Evolutionary conservation across 2,888 invertebrate genomes (phyloP), one percentile per base, ranked within the genome.

Genomic region (Stenurella melanura): DNA sequence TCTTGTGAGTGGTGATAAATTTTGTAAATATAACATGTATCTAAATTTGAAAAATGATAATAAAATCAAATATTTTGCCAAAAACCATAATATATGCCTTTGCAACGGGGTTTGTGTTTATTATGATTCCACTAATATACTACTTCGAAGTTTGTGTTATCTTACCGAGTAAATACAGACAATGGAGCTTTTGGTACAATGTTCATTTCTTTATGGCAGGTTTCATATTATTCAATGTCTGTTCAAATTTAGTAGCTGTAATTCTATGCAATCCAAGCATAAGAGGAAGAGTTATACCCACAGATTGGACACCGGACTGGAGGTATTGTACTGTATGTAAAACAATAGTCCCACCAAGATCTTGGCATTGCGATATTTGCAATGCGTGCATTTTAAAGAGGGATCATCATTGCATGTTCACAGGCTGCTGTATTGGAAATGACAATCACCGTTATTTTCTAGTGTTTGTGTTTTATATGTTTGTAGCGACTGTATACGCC

Each of bases 311-410:
- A 78, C 87, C 90, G 34, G 92, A 93, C 15, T 98, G 97, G 96
- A 92, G 92, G 78, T 92, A 95, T 82, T 99, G 98, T 89, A 87
- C 92, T 0, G 90, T 91, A 0, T 98, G 98, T 90, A 95, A 96
- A 87, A 90, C 92, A 57, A 78, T 93, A 21, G 91, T 93, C 9
- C 96, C 96, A 1, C 96, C 97, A 0, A 92, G 98, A 50, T 94
- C 97, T 1, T 97, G 96, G 93, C 98, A 98, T 87, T 99, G 98
- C 87, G 91, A 92, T 73, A 92, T 91, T 7, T 99, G 98, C 89
- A 91, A 95, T 80, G 91, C 93, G 11, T 99, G 98, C 88, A 93
- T 98, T 73, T 88, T 95, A 42, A 96, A 96, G 89, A 91, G 97
- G 82, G 97, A 97, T 87, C 97, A 96, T 90, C 96, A 96, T 87